Evolutionary conservation across 2,888 invertebrate genomes (phyloP), one percentile per base, ranked within the genome.

Genomic region (Sinopyrophorus schimmeli): DNA sequence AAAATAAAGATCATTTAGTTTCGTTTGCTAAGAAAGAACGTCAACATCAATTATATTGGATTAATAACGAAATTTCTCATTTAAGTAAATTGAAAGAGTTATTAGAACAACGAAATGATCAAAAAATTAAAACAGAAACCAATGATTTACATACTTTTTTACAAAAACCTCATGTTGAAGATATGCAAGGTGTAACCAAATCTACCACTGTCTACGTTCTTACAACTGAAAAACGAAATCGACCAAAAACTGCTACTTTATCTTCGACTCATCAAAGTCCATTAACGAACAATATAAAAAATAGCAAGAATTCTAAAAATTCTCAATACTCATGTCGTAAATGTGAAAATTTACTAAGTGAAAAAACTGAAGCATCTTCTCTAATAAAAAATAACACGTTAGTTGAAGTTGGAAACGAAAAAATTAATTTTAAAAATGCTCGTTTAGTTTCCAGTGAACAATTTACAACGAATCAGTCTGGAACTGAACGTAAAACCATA

Each of bases 41-140:
- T 42, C 71, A 73, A 51, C 77, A 78, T 59, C 80, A 81, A 55
- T 60, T 81, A 9, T 67, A 74, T 12, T 79, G 80, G 80, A 81
- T 81, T 21, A 76, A 77, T 26, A 77, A 76, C 53, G 80, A 81
- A 64, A 81, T 81, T 9, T 70, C 72, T 24, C 79, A 81, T 61
- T 66, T 82, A 14, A 74, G 70, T 14, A 78, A 78, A 59, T 64
- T 81, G 9, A 80, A 78, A 64, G 65, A 68, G 57, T 67, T 73
- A 17, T 57, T 74, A 9, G 68, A 72, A 57, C 1, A 20, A 2
- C 12, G 27, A 1, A 35, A 30, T 11, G 7, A 16, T n/a, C 3
- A 15, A n/a, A 10, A 27, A 5, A 27, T 5, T 11, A n/a, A n/a
- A n/a, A n/a, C n/a, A n/a, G n/a, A 27, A 9, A 2, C 9, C 9